Evolutionary conservation across 2,797 vertebrate genomes (phyloP).

Genomic region (Poeciliopsis paucimaculata): DNA sequence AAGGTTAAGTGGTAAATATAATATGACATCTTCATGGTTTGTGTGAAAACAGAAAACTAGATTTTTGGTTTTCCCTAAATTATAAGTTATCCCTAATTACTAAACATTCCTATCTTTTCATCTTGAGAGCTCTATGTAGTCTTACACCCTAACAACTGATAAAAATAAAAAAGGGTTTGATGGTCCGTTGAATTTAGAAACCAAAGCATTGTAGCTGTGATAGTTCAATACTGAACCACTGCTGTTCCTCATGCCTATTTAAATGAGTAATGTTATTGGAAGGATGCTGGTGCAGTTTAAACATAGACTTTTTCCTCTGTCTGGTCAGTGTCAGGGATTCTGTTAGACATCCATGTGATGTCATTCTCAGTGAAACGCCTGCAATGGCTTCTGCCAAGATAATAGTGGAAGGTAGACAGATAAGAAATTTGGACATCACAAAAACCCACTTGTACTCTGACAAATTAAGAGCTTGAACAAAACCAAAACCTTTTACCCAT

Average conservation of each 20-base stretch:
- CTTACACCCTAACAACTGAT: background rate
- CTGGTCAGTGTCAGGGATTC: constrained; percentile 55
- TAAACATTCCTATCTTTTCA: background rate
- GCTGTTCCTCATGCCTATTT: constrained; percentile 8
- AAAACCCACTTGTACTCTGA: constrained; percentile 15
- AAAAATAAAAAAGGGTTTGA: too few species aligned
- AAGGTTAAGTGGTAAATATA: background rate
- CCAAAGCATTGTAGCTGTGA: background rate
- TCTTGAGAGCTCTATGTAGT: background rate
- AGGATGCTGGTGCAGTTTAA: constrained; percentile 16
- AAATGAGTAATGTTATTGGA: constrained; percentile 25
- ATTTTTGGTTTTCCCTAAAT: background rate
- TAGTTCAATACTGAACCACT: background rate
- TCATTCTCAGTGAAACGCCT: constrained; percentile 41
- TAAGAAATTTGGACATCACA: constrained; percentile 38
- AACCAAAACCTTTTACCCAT: background rate
- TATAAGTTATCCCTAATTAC: background rate
- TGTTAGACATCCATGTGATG: constrained; percentile 51
- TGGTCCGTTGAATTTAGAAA: background rate
- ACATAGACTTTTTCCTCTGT: constrained; percentile 18
- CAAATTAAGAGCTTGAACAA: background rate
- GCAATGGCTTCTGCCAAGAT: constrained; percentile 37
- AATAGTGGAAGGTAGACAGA: constrained; percentile 43
- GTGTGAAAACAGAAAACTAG: background rate
- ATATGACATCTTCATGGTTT: background rate